Evolutionary conservation across 1,140 invertebrate species (phyloP).

Genomic region (Penaeus japonicus): DNA sequence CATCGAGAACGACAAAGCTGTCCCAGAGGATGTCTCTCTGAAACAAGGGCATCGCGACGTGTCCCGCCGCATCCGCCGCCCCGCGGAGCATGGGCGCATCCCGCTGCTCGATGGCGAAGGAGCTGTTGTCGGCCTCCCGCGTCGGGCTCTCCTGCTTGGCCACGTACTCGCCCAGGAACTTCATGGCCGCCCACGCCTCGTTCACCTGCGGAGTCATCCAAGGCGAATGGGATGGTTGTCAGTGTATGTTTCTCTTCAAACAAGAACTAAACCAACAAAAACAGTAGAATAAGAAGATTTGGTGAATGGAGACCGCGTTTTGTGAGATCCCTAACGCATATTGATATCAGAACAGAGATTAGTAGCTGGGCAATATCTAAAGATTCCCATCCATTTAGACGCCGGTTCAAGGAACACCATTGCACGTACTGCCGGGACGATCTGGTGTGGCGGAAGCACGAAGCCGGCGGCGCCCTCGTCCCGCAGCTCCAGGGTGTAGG

Average conservation of each 20-base stretch:
- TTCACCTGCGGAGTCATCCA: not conserved
- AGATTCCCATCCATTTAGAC: not conserved
- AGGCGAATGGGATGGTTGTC: not conserved
- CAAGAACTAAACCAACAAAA: not conserved
- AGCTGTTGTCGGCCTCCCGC: not conserved
- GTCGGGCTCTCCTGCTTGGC: too few relatives aligned
- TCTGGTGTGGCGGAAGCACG: not conserved
- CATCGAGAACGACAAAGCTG: too few relatives aligned
- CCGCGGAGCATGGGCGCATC: too few relatives aligned
- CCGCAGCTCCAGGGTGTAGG: conserved; percentile 4
- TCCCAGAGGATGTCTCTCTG: too few relatives aligned
- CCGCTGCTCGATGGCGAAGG: not conserved
- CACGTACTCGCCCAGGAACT: not conserved
- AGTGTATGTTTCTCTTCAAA: not conserved
- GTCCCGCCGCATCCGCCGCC: too few relatives aligned
- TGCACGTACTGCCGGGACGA: not conserved
- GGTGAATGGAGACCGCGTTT: too few relatives aligned
- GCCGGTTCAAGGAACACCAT: not conserved
- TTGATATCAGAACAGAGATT: too few relatives aligned
- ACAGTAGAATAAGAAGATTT: too few relatives aligned
- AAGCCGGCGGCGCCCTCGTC: conserved; percentile 6
- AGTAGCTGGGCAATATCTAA: not conserved
- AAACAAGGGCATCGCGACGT: too few relatives aligned
- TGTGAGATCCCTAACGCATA: too few relatives aligned
- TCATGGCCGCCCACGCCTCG: conserved; percentile 10